Base-by-base conservation (phyloP, 2,797 vertebrate species). In the Pipistrellus pygmaeus region DNA sequence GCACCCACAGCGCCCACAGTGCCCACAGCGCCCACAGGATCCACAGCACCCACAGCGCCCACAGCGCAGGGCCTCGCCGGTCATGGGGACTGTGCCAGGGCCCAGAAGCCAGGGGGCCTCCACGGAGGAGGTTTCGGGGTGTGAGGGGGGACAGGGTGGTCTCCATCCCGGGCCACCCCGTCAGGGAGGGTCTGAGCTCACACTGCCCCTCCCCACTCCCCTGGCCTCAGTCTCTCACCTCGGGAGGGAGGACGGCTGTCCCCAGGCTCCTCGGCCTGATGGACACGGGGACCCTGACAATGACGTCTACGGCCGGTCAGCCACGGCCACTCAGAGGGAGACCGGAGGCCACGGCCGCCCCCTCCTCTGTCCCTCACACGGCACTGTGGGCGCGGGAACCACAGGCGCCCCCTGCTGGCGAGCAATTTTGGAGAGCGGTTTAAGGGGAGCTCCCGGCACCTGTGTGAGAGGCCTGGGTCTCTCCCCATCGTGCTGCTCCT, bases 331-430 rank as follows among this genome's bases (percentile, higher is more conserved):
- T 18, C 69, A 6, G 11, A 48, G 75, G 35, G 60, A 48, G 57
- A 21, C 18, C 2, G 3, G 55, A 25, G 55, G 48, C 57, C 46
- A 23, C 5, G 0, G 8, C 20, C 13, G 27, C 15, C 44, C 6
- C 8, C 25, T 11, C 20, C 25, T 17, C 0, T 41, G 32, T 41
- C 11, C 18, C 14, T 1, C 6, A 62, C 38, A 20, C 8, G 12
- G 3, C 35, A 62, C 21, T 3, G 35, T 4, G 18, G 30, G 10
- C 0, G 1, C 0, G 1, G 27, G 10, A 18, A 4, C 23, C n/a
- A 21, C 14, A 21, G 2, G n/a, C 6, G 4, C 12, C 60, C 41
- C 53, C 25, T 6, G 48, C 80, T n/a, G 14, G 38, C 0, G 3
- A 77, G 35, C 8, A 15, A 66, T 68, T 10, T 10, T 46, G 55